phyloP scores from a whole-genome alignment of 2,113 vertebrate species.

The Brachirus orientalis region DNA sequence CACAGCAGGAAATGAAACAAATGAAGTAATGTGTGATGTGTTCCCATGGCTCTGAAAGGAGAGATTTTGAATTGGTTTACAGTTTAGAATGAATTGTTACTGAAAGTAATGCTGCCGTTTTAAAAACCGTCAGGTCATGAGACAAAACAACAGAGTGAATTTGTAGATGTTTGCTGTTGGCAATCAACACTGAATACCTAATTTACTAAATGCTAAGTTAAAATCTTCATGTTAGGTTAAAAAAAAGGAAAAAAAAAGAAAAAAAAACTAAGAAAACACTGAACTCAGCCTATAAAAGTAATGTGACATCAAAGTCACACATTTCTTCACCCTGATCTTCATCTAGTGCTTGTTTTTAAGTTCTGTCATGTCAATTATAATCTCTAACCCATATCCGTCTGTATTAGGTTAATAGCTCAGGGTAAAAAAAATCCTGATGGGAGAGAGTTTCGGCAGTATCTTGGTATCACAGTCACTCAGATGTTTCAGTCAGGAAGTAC shows the following conservation, averaged over 20 bases:
- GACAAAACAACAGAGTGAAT: too few species aligned
- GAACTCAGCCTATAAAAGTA: neutral
- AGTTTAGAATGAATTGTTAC: neutral
- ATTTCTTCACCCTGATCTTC: constrained; percentile 1
- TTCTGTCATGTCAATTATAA: neutral
- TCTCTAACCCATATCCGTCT: neutral
- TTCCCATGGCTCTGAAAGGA: neutral
- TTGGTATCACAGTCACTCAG: neutral
- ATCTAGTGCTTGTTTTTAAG: neutral
- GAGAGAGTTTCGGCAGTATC: neutral
- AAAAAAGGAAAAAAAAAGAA: too few species aligned
- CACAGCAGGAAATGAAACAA: neutral
- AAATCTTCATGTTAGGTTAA: too few species aligned
- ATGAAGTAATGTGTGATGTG: neutral
- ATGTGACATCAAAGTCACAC: neutral
- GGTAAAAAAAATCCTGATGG: neutral
- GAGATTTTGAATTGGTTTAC: neutral
- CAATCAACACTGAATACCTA: too few species aligned
- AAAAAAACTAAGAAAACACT: too few species aligned
- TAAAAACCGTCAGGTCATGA: neutral
- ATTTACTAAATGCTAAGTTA: too few species aligned
- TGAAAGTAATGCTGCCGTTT: neutral
- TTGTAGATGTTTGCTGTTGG: too few species aligned
- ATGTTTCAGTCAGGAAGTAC: neutral
- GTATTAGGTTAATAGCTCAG: neutral